Evolutionary conservation across 2,888 invertebrate genomes (phyloP), one percentile per base, ranked within the genome.

Genomic region (Thysanoteuthis rhombus): DNA sequence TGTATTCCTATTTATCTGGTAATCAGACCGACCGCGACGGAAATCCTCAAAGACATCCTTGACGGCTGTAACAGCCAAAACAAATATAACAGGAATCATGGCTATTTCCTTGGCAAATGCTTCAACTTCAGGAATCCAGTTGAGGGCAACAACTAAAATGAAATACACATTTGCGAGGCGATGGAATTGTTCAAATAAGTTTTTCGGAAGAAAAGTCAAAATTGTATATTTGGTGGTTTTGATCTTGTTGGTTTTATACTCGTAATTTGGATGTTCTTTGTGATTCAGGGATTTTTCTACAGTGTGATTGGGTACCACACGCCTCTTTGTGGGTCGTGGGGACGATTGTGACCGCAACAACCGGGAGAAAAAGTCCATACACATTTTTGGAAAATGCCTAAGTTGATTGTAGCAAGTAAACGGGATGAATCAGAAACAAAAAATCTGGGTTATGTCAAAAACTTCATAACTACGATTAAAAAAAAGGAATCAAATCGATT

Each of bases 91-190:
- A 5, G 99, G 99, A 95, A 99, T 98, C 98, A 99, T 99, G 36
- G 99, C 99, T 95, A 99, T 98, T 97, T 99, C 99, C 97, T 99
- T 99, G 94, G 99, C 99, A 97, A 99, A 99, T 8, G 99, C 99
- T 97, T 98, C 95, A 32, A 97, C 96, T 75, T 98, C 98, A 6
- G 99, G 99, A 97, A 99, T 98, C 99, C 99, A 99, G 97, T 99
- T 99, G 95, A 99, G 98, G 95, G 99, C 97, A 96, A 99, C 99
- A 97, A 99, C 99, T 97, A 99, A 98, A 96, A 99, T 98, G 97
- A 99, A 99, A 97, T 99, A 99, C 96, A 99, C 98, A 98, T 99
- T 99, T 95, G 99, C 99, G 96, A 99, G 98, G 94, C 99, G 98
- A 97, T 99, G 99, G 97, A 99, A 99, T 97, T 99, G 99, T 97